These are phyloP conservation scores for Chondrilla cf. caribensis DNA, from an alignment of 37 sponge, comb jelly and placozoan genomes.

Conservation along the genomic window DNA sequence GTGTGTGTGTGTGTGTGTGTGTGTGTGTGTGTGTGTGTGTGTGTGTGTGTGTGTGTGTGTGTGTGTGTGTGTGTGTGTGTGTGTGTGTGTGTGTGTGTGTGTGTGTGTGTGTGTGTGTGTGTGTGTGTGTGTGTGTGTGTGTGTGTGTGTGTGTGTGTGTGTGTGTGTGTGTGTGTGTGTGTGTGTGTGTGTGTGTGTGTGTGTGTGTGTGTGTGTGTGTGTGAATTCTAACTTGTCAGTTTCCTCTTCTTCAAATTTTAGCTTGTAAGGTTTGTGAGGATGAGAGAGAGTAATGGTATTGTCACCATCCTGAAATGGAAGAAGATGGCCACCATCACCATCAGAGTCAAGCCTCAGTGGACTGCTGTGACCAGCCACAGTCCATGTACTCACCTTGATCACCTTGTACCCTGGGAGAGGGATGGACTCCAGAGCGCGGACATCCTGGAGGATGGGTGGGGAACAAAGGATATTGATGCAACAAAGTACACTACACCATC, in stretches of 20 bases:
- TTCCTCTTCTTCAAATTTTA: no score
- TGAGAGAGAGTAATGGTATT: no score
- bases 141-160: background rate
- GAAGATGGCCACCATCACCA: no score
- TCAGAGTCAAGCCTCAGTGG: no score
- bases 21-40: conserved; percentile 2
- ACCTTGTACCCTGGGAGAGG: conserved; percentile 72
- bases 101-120: conserved; percentile 30
- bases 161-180: conserved; percentile 3
- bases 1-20: conserved; percentile 20
- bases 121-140: conserved; percentile 20
- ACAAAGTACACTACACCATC: background rate
- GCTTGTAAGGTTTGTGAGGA: no score
- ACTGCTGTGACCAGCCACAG: no score
- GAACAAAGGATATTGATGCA: background rate
- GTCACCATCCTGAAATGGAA: no score
- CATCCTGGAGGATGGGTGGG: conserved; percentile 40
- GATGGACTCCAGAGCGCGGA: conserved; percentile 51
- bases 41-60: background rate
- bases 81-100: conserved; percentile 23
- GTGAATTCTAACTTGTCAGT: background rate
- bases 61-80: background rate
- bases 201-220: conserved; percentile 6
- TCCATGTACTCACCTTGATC: no score
- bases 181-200: conserved; percentile 15